Base-by-base conservation (phyloP, 2,113 vertebrate genomes). In the Dasyprocta punctata region DNA sequence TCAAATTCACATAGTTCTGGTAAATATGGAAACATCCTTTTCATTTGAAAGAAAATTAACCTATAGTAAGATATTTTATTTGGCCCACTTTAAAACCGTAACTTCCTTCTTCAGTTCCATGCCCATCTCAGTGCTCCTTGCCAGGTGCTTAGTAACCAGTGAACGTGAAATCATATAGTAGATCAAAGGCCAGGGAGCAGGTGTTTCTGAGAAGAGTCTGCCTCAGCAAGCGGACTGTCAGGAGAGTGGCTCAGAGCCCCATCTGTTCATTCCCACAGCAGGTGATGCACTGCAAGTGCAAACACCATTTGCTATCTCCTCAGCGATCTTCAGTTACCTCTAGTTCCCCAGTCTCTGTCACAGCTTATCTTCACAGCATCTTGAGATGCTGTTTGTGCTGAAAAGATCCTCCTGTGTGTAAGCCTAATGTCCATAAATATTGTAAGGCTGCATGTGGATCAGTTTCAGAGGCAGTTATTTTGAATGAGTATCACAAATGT, bases 1-100 rank as follows among this genome's bases (percentile, higher is more conserved):
- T 97, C 98, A 96, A 98, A 97, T 88, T 96, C 98, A 96, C 98
- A 97, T 77, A 98, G 89, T 97, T 98, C 98, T 90, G 99, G 99
- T 99, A 99, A 98, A 52, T 93, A 69, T 56, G 96, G 38, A 38
- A 88, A 84, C 78, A 61, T 19, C 41, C 2, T n/a, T 91, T 92
- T 52, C n/a, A 19, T 87, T 86, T 56, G 54, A 63, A 86, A 86
- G 30, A 54, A 80, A 20, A 33, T 20, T 36, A n/a, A 17, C 33
- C 28, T 22, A 54, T 12, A 58, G 19, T n/a, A 58, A 78, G 52
- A 20, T 84, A 41, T 54, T 95, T 89, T 86, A 81, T 75, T 73
- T 92, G n/a, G 49, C n/a, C 81, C 22, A 87, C n/a, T 89, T 86
- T 82, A 85, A 84, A 87, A 87, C 33, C 33, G 0, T 80, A 87